phyloP scores from a whole-genome alignment of 2,797 vertebrate species.

The Sebastes wilsoni region DNA sequence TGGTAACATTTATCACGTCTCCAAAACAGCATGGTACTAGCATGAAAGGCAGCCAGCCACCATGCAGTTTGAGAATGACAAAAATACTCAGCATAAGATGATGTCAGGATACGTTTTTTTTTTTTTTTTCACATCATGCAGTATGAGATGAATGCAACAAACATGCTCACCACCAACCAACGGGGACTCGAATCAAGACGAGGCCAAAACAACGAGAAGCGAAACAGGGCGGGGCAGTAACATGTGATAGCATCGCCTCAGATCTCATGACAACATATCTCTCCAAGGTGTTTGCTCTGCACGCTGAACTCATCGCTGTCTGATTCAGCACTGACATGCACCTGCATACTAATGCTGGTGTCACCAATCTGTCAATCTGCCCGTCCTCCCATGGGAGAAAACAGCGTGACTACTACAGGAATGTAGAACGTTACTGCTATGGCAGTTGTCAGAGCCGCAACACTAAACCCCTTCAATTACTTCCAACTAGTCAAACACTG shows the following conservation, averaged over 20 bases:
- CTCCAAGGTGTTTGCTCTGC: conserved; percentile 68
- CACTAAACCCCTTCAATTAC: conserved; percentile 37
- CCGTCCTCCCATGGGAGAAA: conserved; percentile 58
- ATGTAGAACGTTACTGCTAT: conserved; percentile 45
- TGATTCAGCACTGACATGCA: conserved; percentile 68
- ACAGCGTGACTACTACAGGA: conserved; percentile 32
- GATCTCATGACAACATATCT: conserved; percentile 71
- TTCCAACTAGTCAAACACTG: conserved; percentile 2
- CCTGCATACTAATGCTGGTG: conserved; percentile 73
- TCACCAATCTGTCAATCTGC: conserved; percentile 80
- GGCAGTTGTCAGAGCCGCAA: conserved; percentile 49
- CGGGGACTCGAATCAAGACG: conserved; percentile 36
- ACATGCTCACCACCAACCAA: conserved; percentile 76
- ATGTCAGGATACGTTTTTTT: conserved; percentile 54
- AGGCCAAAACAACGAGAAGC: conserved; percentile 33
- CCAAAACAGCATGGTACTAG: conserved; percentile 65
- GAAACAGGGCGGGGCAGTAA: conserved; percentile 47
- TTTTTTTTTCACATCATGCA: conserved; percentile 66
- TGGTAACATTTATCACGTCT: conserved; percentile 52
- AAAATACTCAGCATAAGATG: conserved; percentile 60
- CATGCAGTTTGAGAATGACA: conserved; percentile 74
- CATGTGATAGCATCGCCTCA: conserved; percentile 52
- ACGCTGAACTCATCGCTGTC: conserved; percentile 64
- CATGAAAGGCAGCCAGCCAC: conserved; percentile 54
- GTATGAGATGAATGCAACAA: conserved; percentile 80